Base-by-base conservation (phyloP, 2,113 vertebrate species). In the Geothlypis trichas region DNA sequence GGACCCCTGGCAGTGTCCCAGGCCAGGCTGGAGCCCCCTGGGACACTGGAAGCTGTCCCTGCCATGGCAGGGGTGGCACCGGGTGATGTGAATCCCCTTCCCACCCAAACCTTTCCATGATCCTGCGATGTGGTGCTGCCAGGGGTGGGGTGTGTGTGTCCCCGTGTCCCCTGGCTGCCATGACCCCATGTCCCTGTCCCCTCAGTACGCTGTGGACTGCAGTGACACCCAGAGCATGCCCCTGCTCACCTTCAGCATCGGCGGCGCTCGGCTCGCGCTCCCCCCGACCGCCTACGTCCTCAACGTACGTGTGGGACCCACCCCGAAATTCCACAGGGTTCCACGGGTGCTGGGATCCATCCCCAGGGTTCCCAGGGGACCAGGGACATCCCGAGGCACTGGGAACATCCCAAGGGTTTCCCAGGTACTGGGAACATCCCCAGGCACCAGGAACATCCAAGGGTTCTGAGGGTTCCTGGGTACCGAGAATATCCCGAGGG, bases 201-300 rank as follows among this genome's bases (percentile, higher is more conserved):
- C 15, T 0, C 84, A 98, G 97, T 97, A 91, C 3, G 76, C 78
- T 2, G 97, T 98, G 41, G 57, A 95, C 54, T 98, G 97, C 59
- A 52, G 4, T 4, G 18, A 61, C 6, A 2, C 96, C 27, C 62
- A 91, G 63, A 77, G 15, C 89, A 26, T 98, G 96, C 95, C 98
- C 46, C 44, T 90, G 62, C 84, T 98, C 89, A 95, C 93, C 69
- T 97, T 98, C 11, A 2, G 54, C 95, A 97, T 98, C 75, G 94
- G 59, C 0, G 94, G 97, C n/a, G 5, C 78, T 4, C 57, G 42
- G 81, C 93, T 98, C 37, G 84, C 86, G 1, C 95, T 98, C 35
- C 1, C 24, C 13, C 92, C 98, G 13, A 95, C 97, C 0, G 77
- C 95, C 73, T 98, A 97, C 1, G 61, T 98, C 42, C 27, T 89